Conservation (phyloP, 37 sponge, comb jelly and placozoan genomes). For the Beroe forskalii region DNA sequence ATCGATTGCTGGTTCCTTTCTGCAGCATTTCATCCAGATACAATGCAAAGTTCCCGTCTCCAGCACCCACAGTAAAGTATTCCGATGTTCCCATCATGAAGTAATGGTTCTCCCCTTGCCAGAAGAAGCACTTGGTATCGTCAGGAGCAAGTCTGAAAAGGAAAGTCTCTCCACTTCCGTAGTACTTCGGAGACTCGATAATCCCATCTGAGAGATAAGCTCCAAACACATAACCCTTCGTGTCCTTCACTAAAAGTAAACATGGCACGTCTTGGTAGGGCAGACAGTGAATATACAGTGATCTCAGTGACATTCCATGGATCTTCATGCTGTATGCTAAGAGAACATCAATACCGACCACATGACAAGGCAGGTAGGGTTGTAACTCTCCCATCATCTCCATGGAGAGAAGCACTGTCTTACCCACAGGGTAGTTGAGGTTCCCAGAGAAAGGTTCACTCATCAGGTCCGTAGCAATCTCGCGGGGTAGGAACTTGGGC, state of each 20-base stretch:
- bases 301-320: slow-evolving; percentile 53
- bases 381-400: slow-evolving; percentile 41
- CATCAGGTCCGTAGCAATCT: slow-evolving; percentile 14
- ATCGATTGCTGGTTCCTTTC: slow-evolving; percentile 50
- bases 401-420: neutral
- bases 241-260: slow-evolving; percentile 29
- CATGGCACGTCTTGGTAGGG: slow-evolving; percentile 33
- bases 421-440: neutral
- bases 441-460: slow-evolving; percentile 56
- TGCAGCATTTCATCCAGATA: slow-evolving; percentile 62
- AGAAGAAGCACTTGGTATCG: slow-evolving; percentile 11
- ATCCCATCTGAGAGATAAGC: slow-evolving; percentile 59
- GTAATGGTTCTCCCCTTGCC: slow-evolving; percentile 53
- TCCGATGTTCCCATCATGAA: slow-evolving; percentile 62
- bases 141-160: slow-evolving; percentile 36
- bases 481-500: slow-evolving; percentile 28
- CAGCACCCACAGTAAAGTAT: slow-evolving; percentile 50
- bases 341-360: slow-evolving; percentile 40
- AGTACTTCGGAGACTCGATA: slow-evolving; percentile 55
- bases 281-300: slow-evolving; percentile 41
- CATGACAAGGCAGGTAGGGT: slow-evolving; percentile 49
- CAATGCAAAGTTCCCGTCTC: slow-evolving; percentile 59
- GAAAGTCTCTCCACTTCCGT: slow-evolving; percentile 51
- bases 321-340: slow-evolving; percentile 14
- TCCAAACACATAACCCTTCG: slow-evolving; percentile 30